Evolutionary conservation across 2,888 invertebrate species (phyloP).

Genomic region (Sturmia bella): DNA sequence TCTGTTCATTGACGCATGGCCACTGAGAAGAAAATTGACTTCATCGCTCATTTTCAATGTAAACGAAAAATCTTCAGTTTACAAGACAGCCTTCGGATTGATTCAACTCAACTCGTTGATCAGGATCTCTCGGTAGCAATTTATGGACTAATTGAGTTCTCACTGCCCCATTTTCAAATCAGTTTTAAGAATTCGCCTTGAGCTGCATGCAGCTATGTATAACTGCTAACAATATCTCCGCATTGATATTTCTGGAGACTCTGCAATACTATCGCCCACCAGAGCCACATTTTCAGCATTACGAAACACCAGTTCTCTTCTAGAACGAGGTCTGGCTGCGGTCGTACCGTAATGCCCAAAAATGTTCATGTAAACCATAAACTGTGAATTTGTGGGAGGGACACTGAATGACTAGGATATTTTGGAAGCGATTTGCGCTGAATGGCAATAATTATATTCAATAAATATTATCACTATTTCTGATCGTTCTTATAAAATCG

Average conservation of each 20-base stretch:
- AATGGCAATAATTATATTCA: no score
- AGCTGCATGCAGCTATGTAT: no score
- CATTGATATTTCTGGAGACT: slow-evolving; percentile 4
- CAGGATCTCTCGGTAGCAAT: slow-evolving; percentile 4
- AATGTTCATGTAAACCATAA: neutral
- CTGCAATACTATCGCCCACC: slow-evolving; percentile 14
- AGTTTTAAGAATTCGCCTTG: neutral
- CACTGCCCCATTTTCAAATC: slow-evolving; percentile 1
- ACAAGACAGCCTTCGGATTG: neutral
- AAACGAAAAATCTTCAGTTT: no score
- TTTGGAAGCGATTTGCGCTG: no score
- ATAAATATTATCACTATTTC: no score
- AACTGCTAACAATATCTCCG: slow-evolving; percentile 5
- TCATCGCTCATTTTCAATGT: no score
- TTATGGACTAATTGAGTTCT: slow-evolving; percentile 5
- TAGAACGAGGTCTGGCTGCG: slow-evolving; percentile 7
- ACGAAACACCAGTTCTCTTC: neutral
- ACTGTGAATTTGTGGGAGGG: no score
- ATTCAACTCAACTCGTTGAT: neutral
- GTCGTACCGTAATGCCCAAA: neutral
- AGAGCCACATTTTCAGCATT: slow-evolving; percentile 8
- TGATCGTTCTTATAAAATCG: no score
- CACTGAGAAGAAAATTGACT: no score
- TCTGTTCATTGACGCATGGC: no score
- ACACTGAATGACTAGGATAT: no score